Base-by-base conservation (phyloP, 2,113 vertebrate genomes). In the Chloropsis cyanopogon region DNA sequence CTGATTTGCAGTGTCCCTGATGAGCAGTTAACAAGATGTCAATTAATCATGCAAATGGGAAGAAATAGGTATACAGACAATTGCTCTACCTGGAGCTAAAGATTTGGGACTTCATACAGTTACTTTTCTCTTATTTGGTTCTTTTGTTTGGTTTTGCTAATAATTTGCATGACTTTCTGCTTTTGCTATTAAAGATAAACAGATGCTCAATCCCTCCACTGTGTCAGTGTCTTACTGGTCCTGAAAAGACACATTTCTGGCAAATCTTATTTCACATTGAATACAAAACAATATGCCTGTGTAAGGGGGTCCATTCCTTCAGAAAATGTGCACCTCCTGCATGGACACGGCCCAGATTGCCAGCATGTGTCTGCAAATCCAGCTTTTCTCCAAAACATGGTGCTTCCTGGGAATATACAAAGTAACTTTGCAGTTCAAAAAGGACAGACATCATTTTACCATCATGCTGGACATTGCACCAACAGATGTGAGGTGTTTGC, bases 11-110 rank as follows among this genome's bases (percentile, higher is more conserved):
- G 49, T 14, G 75, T 95, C 81, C 86, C 90, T 64, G 73, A 79
- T 66, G 95, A 96, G 77, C 83, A 91, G 86, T 88, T 96, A 96
- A 95, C 75, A 49, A 88, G 93, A 70, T 37, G 64, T 50, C 95
- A 97, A 97, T 97, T 97, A 96, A 96, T 97, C 95, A 97, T 79
- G 86, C 75, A 97, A 93, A 96, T 79, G 56, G 61, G 5, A 81
- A 88, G 64, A 82, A 92, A 77, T 44, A 96, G 90, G 90, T 87
- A 53, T 47, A 42, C 63, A 65, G 76, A 86, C 9, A 14, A 96
- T 70, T 90, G 64, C 88, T 19, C 54, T 95, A 90, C 88, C 54
- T 95, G 83, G 64, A 95, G 77, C n/a, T 82, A 81, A 81, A 88
- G 63, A 69, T 71, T 65, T 81, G 80, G 35, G 49, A 65, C 35